Conservation (phyloP, 1,140 invertebrate species). For the Drosophila teissieri region DNA sequence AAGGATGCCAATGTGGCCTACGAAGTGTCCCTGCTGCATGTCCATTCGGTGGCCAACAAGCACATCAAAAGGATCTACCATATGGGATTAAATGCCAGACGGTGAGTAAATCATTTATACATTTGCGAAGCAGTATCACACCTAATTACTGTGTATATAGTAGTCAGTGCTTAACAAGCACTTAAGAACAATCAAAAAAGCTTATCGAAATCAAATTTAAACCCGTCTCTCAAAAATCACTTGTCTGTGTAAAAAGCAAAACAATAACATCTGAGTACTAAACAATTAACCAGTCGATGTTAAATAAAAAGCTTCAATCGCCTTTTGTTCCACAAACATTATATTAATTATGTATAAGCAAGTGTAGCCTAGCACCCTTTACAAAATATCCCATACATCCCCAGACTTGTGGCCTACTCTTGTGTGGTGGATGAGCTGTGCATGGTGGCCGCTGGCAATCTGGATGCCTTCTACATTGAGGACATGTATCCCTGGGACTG, state of each 20-base stretch:
- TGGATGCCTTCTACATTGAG: conserved; percentile 91
- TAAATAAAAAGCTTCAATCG: conserved; percentile 1
- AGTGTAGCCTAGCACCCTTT: no score
- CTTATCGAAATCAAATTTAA: no score
- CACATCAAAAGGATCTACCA: conserved; percentile 82
- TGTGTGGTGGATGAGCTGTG: conserved; percentile 86
- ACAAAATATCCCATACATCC: neutral
- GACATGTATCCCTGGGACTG: conserved; percentile 90
- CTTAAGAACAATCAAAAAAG: no score
- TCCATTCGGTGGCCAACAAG: conserved; percentile 69
- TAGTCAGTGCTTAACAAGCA: no score
- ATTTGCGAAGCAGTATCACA: no score
- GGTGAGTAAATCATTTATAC: conserved; percentile 45
- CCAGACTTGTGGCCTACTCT: conserved; percentile 70
- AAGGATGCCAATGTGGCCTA: conserved; percentile 81
- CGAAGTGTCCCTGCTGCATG: conserved; percentile 78
- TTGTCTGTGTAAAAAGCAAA: neutral
- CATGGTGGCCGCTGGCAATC: conserved; percentile 89
- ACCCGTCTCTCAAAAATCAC: no score
- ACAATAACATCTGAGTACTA: neutral
- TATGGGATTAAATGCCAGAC: conserved; percentile 69
- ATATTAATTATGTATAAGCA: no score
- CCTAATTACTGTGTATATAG: no score
- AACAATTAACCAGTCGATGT: conserved; percentile 11
- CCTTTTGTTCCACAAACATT: neutral